Evolutionary conservation across 2,797 vertebrate species (phyloP).

Genomic region (Acanthurus lineatus): DNA sequence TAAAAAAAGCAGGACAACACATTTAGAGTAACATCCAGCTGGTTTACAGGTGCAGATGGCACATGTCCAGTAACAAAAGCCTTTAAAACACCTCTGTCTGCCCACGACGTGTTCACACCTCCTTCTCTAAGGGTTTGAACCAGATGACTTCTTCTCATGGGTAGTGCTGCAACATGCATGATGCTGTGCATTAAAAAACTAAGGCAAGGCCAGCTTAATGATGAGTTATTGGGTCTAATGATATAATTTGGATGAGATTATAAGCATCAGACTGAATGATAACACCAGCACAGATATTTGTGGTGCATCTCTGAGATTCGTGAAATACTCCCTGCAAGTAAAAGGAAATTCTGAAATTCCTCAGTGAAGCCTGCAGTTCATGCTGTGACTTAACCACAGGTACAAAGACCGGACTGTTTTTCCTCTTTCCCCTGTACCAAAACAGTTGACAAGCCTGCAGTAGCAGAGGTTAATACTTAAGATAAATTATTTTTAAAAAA

Average conservation of each 20-base stretch:
- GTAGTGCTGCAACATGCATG: background rate
- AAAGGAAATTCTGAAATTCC: slow-evolving; percentile 40
- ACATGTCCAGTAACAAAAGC: slow-evolving; percentile 51
- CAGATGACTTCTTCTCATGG: background rate
- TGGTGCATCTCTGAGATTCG: slow-evolving; percentile 24
- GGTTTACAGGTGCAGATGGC: slow-evolving; percentile 65
- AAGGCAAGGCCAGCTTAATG: background rate
- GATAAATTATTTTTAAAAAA: slow-evolving; percentile 34
- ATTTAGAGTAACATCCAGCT: slow-evolving; percentile 48
- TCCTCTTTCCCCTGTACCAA: slow-evolving; percentile 33
- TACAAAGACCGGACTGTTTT: slow-evolving; percentile 68
- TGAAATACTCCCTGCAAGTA: slow-evolving; percentile 28
- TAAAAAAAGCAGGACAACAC: background rate
- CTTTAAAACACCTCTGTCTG: slow-evolving; percentile 47
- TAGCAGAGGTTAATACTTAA: slow-evolving; percentile 23
- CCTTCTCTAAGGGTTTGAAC: slow-evolving; percentile 29
- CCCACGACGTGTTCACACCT: slow-evolving; percentile 69
- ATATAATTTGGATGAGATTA: slow-evolving; percentile 6
- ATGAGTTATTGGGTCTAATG: background rate
- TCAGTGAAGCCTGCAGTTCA: slow-evolving; percentile 48
- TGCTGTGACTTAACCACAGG: slow-evolving; percentile 51
- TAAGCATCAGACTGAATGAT: slow-evolving; percentile 8
- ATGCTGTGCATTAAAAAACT: background rate
- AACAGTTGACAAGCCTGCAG: slow-evolving; percentile 41
- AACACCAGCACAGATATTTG: slow-evolving; percentile 22